Conservation (phyloP, 1,140 invertebrate species). For the Phortica variegata region DNA sequence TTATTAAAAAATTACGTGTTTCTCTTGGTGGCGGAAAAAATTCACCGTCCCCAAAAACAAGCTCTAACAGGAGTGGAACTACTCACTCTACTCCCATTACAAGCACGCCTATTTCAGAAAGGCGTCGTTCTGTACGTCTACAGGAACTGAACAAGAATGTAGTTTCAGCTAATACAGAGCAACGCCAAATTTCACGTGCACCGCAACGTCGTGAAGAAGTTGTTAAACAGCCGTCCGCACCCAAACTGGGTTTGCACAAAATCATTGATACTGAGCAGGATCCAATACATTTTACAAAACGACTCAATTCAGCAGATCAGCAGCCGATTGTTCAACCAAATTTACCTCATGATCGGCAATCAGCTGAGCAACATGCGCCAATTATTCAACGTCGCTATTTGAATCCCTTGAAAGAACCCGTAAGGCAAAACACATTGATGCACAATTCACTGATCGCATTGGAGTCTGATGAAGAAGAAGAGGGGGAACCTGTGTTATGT, state of each 20-base stretch:
- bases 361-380: conserved; percentile 4
- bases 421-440: conserved; percentile 23
- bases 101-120: conserved; percentile 14
- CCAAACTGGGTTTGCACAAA: too few species aligned
- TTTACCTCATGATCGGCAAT: too few species aligned
- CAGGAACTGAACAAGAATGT: too few species aligned
- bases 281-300: too few species aligned
- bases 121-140: too few species aligned
- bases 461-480: conserved; percentile 40
- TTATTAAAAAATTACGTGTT: conserved; percentile 45
- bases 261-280: too few species aligned
- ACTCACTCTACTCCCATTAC: conserved; percentile 21
- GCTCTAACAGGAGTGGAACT: conserved; percentile 26
- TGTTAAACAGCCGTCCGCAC: too few species aligned
- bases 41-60: conserved; percentile 28
- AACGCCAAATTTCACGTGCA: too few species aligned
- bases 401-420: neutral
- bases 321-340: too few species aligned
- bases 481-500: conserved; percentile 33
- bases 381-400: conserved; percentile 19
- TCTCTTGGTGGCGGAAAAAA: conserved; percentile 29
- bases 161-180: too few species aligned
- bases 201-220: too few species aligned
- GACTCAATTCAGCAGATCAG: too few species aligned
- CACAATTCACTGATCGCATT: conserved; percentile 34